Conservation (phyloP, 2,797 vertebrate genomes). For the Sebastes iracundus region DNA sequence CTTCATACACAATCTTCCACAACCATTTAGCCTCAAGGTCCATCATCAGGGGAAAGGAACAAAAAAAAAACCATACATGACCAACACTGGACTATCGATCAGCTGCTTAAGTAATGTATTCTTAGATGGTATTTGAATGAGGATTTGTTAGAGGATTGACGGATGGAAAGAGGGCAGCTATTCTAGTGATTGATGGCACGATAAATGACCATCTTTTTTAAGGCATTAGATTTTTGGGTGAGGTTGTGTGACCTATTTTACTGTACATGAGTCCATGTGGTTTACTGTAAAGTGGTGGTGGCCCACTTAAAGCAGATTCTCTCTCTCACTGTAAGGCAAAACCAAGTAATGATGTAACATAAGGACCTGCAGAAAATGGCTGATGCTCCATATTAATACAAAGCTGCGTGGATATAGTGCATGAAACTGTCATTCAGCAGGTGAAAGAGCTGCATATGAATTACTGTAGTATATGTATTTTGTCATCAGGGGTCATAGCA, state of each 20-base stretch:
- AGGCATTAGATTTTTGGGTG: too few species aligned
- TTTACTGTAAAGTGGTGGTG: conserved; percentile 51
- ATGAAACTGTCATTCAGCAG: neutral
- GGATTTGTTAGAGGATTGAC: too few species aligned
- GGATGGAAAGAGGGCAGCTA: too few species aligned
- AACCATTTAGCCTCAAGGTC: too few species aligned
- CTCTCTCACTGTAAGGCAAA: conserved; percentile 46
- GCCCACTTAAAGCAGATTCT: conserved; percentile 33
- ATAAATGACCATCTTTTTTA: too few species aligned
- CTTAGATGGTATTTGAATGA: too few species aligned
- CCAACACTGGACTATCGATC: too few species aligned
- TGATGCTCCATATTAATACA: neutral
- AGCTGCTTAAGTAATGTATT: too few species aligned
- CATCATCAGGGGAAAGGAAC: too few species aligned
- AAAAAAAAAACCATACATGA: too few species aligned
- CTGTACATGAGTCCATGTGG: conserved; percentile 40
- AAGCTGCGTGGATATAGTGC: neutral
- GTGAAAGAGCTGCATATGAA: neutral
- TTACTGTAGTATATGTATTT: conserved; percentile 25
- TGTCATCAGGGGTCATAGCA: conserved; percentile 51
- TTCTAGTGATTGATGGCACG: too few species aligned
- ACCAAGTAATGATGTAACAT: conserved; percentile 54
- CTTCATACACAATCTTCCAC: too few species aligned
- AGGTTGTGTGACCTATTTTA: conserved; percentile 55
- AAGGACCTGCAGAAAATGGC: conserved; percentile 5